A percentile compares a stretch with the other conserved stretches of the same genome.
These are phyloP conservation scores for Oryzias curvinotus DNA, from an alignment of 2,113 vertebrate species.

Conservation along the genomic window DNA sequence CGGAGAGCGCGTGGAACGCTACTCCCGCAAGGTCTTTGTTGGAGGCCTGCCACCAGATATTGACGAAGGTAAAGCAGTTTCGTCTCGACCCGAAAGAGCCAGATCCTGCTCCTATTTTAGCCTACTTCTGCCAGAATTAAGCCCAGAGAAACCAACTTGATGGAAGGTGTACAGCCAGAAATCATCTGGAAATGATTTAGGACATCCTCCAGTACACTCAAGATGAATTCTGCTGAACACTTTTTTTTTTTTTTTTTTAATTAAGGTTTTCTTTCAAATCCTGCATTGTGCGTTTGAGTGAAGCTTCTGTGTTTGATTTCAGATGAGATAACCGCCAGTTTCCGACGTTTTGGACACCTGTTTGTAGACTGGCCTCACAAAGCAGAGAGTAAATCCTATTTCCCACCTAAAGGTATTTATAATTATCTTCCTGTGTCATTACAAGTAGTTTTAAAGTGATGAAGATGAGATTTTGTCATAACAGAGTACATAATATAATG, in stretches of 20 bases:
- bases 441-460: too few relatives aligned
- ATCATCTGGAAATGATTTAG: background rate
- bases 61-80: constrained; percentile 87
- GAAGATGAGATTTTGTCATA: too few relatives aligned
- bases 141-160: background rate
- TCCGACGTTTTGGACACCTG: constrained; percentile 73
- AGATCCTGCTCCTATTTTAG: background rate
- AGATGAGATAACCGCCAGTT: constrained; percentile 76
- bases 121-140: background rate
- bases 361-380: constrained; percentile 77
- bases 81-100: background rate
- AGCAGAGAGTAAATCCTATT: constrained; percentile 75
- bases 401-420: constrained; percentile 70
- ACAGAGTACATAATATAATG: too few relatives aligned
- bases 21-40: constrained; percentile 97
- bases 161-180: background rate
- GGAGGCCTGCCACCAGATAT: constrained; percentile 97
- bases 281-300: background rate
- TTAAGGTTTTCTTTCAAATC: constrained; percentile 1
- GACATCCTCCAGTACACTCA: background rate
- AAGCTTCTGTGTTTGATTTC: constrained; percentile 27
- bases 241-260: too few relatives aligned
- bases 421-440: background rate
- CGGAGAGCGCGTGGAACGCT: constrained; percentile 95
- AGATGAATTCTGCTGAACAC: background rate